phyloP scores from a whole-genome alignment of 2,113 vertebrate genomes.

The Xyrauchen texanus region DNA sequence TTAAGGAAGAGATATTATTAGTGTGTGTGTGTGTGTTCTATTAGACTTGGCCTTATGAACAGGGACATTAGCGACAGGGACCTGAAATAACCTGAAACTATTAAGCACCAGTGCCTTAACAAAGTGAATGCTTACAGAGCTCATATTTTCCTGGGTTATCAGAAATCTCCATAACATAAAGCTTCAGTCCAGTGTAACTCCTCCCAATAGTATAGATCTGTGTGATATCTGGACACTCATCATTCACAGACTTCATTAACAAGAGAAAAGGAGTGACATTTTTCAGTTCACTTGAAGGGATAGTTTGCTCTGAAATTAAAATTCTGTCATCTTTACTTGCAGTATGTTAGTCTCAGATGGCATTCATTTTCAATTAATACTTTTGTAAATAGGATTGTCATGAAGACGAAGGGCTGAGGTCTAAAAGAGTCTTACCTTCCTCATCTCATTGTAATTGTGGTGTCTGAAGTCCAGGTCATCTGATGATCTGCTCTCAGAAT shows the following conservation, averaged over 20 bases:
- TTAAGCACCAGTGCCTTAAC: no score
- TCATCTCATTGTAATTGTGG: conserved; percentile 94
- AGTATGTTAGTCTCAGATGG: no score
- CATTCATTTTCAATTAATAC: no score
- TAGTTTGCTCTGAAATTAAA: no score
- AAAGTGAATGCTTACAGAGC: conserved; percentile 74
- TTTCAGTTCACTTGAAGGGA: background rate
- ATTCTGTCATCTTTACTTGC: no score
- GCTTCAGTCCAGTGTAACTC: conserved; percentile 87
- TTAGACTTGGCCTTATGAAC: background rate
- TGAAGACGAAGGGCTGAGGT: no score
- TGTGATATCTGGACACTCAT: conserved; percentile 89
- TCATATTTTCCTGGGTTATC: conserved; percentile 91
- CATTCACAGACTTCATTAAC: conserved; percentile 87
- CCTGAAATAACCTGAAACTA: background rate
- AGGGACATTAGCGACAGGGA: background rate
- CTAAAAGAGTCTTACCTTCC: conserved; percentile 63
- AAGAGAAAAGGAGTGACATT: conserved; percentile 49
- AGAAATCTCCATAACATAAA: conserved; percentile 94
- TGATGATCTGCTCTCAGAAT: conserved; percentile 46
- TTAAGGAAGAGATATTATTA: background rate
- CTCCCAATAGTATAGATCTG: conserved; percentile 91
- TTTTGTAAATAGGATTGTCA: no score
- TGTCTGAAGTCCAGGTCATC: conserved; percentile 89
- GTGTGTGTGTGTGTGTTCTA: conserved; percentile 16